Conservation (phyloP, 2,113 vertebrate genomes). For the Cisticola juncidis region DNA sequence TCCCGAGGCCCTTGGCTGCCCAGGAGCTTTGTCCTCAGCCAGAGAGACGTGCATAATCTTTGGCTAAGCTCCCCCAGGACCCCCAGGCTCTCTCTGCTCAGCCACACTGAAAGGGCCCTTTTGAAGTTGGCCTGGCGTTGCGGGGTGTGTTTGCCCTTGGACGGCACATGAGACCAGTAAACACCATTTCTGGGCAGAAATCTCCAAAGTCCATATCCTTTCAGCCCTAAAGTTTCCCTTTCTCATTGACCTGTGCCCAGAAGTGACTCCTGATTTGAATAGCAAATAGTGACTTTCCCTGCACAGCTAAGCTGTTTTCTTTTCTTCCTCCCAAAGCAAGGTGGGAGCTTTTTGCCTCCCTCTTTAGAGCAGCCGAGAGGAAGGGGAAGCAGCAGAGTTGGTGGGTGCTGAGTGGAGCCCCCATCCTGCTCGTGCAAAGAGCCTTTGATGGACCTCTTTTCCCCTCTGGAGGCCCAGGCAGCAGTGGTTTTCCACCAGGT, state of each 20-base stretch:
- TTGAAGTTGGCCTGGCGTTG: not conserved
- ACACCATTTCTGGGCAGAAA: slow-evolving; percentile 29
- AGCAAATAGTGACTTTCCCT: slow-evolving; percentile 47
- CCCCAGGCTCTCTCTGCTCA: slow-evolving; percentile 2
- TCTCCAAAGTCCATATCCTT: slow-evolving; percentile 23
- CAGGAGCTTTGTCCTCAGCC: not conserved
- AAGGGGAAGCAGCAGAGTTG: not conserved
- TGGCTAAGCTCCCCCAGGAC: slow-evolving; percentile 10
- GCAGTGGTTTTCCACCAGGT: not conserved
- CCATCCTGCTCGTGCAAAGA: accelerated
- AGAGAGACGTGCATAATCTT: slow-evolving; percentile 40
- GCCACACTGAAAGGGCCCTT: slow-evolving; percentile 34
- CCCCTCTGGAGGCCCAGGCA: not conserved
- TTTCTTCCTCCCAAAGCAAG: not conserved
- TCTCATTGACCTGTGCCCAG: slow-evolving; percentile 59
- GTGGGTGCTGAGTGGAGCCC: not conserved
- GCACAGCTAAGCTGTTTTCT: not conserved
- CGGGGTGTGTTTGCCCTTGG: not conserved
- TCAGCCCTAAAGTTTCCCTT: slow-evolving; percentile 49
- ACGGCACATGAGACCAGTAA: not conserved
- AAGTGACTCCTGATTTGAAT: slow-evolving; percentile 59
- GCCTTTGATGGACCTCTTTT: not conserved
- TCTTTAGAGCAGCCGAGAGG: accelerated
- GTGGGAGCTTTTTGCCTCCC: not conserved
- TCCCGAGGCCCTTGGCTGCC: not conserved